Evolutionary conservation across 2,797 vertebrate species (phyloP).

Genomic region (Mormyrops attenuatus): DNA sequence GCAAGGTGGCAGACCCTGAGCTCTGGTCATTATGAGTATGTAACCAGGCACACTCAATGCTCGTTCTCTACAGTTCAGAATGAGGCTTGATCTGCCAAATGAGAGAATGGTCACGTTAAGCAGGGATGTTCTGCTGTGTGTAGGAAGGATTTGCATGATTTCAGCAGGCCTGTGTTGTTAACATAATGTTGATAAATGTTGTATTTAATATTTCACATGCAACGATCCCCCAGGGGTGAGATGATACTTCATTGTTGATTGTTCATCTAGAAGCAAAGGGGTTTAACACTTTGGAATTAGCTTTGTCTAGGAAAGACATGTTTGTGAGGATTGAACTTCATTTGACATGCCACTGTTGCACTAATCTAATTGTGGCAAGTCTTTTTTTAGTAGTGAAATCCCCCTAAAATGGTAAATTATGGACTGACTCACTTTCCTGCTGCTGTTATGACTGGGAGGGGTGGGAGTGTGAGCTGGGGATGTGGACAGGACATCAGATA

Average conservation of each 20-base stretch:
- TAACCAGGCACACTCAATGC: not conserved
- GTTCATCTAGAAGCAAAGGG: not conserved
- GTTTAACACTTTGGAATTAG: not conserved
- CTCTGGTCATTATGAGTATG: not conserved
- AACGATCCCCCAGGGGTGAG: not conserved
- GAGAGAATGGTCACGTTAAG: not conserved
- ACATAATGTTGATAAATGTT: not conserved
- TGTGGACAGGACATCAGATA: not conserved
- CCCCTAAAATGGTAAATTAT: not conserved
- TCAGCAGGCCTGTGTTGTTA: not conserved
- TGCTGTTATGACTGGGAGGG: not conserved
- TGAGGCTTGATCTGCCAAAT: not conserved
- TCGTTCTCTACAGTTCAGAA: not conserved
- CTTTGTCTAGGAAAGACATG: constrained; percentile 1
- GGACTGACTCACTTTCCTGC: not conserved
- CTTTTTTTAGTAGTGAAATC: not conserved
- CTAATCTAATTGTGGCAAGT: not conserved
- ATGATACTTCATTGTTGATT: not conserved
- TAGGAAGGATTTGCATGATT: not conserved
- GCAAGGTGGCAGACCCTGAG: not conserved
- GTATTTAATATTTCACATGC: not conserved
- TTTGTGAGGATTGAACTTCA: not conserved
- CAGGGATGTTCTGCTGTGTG: not conserved
- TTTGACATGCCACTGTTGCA: not conserved
- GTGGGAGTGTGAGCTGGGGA: not conserved